These are phyloP conservation scores for Anarsia innoxiella DNA, from an alignment of 2,888 invertebrate species.

Conservation along the genomic window DNA sequence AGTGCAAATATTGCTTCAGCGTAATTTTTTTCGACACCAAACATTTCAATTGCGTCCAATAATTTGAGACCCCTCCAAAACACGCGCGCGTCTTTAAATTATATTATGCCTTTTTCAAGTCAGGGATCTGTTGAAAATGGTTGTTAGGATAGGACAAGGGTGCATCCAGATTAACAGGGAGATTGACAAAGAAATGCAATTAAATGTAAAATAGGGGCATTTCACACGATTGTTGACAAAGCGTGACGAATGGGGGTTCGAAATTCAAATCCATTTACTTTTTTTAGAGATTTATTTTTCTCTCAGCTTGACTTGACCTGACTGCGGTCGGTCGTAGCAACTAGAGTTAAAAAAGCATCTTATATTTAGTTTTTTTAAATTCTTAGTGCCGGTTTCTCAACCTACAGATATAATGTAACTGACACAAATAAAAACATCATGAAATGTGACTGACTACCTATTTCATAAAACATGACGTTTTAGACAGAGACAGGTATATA, in stretches of 20 bases:
- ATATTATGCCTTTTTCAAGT: neutral
- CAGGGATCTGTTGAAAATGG: conserved; percentile 19
- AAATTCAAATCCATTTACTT: conserved; percentile 21
- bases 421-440: no score
- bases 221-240: conserved; percentile 69
- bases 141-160: conserved; percentile 48
- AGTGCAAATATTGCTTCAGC: conserved; percentile 58
- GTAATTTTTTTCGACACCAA: conserved; percentile 60
- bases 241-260: conserved; percentile 59
- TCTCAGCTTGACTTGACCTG: no score
- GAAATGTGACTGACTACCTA: no score
- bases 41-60: conserved; percentile 47
- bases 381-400: no score
- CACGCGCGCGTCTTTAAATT: neutral
- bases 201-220: conserved; percentile 73
- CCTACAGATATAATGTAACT: no score
- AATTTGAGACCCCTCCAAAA: conserved; percentile 27
- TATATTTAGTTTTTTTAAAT: no score
- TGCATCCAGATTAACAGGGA: conserved; percentile 68
- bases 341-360: no score
- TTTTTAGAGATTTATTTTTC: conserved; percentile 11
- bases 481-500: no score
- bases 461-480: no score
- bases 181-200: conserved; percentile 74
- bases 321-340: no score